Evolutionary conservation across 2,113 vertebrate genomes (phyloP), one percentile per base, ranked within the genome.

Genomic region (Entosphenus tridentatus): DNA sequence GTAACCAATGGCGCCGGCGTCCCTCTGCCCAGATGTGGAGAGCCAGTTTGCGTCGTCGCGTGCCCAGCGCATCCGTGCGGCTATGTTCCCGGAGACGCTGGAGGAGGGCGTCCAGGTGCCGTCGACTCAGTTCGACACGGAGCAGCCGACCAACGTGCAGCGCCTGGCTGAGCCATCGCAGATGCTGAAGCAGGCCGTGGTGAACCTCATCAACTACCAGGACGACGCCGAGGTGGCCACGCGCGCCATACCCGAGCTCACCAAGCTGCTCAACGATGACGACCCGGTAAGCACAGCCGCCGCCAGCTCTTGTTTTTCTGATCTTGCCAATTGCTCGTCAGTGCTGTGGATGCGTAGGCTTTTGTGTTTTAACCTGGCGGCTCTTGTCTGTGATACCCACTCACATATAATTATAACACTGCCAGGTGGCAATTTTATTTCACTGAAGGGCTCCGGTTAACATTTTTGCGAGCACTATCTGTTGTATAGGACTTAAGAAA

Each of bases 71-170:
- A 92, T 98, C 21, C 86, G 95, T 71, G 95, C 95, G 4, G 95
- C 95, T 3, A 98, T 98, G 95, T 98, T 98, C 72, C 95, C 95
- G 2, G 95, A 98, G 82, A 98, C 95, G 0, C 75, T 97, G 69
- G 95, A 98, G 71, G 95, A 98, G 77, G 92, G 95, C 76, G 88
- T 97, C 88, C 95, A 97, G 78, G 95, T 98, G 74, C 90, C 95
- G 8, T 88, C 95, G 6, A 95, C 92, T 0, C 95, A 98, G 71
- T 98, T 95, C 4, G 95, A 98, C 72, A 81, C 87, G 8, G 82
- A 88, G 71, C 91, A 97, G 73, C 95, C 95, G 67, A 98, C 95
- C 69, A 98, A 98, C 0, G 95, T 98, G 68, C 95, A 98, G 57
- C 85, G 92, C 73, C 75, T 98, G 80, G 95, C 95, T 10, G 95